These are phyloP conservation scores for Ptyas mucosa DNA, from an alignment of 2,113 vertebrate species.

Conservation along the genomic window DNA sequence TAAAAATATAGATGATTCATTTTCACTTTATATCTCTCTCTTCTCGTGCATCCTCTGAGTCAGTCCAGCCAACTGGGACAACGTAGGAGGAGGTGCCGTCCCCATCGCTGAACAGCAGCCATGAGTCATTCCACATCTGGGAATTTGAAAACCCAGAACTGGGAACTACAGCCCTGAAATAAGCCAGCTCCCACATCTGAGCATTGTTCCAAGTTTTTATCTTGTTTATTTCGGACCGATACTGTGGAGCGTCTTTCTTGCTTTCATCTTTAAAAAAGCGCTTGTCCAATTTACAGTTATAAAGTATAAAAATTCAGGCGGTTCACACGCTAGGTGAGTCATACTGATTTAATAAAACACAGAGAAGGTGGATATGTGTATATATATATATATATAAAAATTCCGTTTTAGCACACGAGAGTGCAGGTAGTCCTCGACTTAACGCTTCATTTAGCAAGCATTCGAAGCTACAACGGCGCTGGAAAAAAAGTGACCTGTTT, in stretches of 20 bases:
- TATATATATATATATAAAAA: too few relatives aligned
- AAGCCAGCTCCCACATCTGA: slow-evolving; percentile 36
- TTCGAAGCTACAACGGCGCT: not conserved
- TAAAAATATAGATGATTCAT: slow-evolving; percentile 38
- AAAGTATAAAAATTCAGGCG: not conserved
- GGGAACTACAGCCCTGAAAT: slow-evolving; percentile 45
- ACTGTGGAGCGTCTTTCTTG: slow-evolving; percentile 17
- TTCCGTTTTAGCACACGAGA: not conserved
- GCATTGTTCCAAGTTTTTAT: not conserved
- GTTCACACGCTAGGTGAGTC: not conserved
- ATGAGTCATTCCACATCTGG: slow-evolving; percentile 67
- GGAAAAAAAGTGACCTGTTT: not conserved
- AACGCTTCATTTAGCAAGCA: not conserved
- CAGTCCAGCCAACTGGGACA: slow-evolving; percentile 45
- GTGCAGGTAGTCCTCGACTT: not conserved
- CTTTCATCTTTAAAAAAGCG: not conserved
- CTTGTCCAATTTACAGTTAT: not conserved
- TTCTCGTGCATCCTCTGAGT: slow-evolving; percentile 54
- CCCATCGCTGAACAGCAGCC: slow-evolving; percentile 52
- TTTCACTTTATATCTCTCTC: slow-evolving; percentile 32
- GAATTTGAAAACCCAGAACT: slow-evolving; percentile 52
- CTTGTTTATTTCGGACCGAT: slow-evolving; percentile 3
- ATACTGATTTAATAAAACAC: not conserved
- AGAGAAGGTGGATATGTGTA: not conserved
- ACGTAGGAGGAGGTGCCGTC: slow-evolving; percentile 52